Base-by-base conservation (phyloP, 1,140 invertebrate genomes). In the Aphidius gifuensis region DNA sequence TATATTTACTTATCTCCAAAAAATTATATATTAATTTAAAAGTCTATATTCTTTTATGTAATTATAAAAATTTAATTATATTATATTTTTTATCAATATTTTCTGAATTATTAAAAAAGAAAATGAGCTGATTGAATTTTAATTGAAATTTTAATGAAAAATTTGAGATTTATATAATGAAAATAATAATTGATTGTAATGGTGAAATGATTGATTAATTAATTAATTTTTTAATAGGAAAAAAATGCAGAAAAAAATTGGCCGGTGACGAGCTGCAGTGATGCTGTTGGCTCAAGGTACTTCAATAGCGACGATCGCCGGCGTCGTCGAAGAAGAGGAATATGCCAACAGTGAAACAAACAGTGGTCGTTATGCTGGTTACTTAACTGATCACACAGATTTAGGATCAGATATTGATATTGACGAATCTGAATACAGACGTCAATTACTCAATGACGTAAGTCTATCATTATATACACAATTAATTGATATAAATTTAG, bases 361-460 rank as follows among this genome's bases (percentile, higher is more conserved):
- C 59, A 80, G 78, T 64, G 73, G 68, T 50, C 71, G 72, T 43
- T 80, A 74, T 59, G 87, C 88, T 64, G 81, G 86, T 58, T 90
- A 90, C 72, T 85, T 90, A 68, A 90, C 88, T 51, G 88, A 90
- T 74, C 88, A 90, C 69, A 90, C 89, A 6, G 89, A 90, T 76
- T 82, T 90, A 6, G 88, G 85, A 42, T 90, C 88, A 47, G 88
- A 91, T 68, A 82, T 88, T 51, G 90, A 92, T 75, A 73, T 83
- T 9, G 83, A 84, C 66, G 90, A 92, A 73, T 86, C 86, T 7
- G 89, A 92, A 69, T 84, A 90, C 53, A 83, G 88, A 46, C 79
- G 89, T 64, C 88, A 90, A 74, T 81, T 92, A 67, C 83, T 92
- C 44, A 88, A 89, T 75, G 91, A 92, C 78, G 91, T 90, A 78